Evolutionary conservation across 1,140 invertebrate species (phyloP).

Genomic region (Heliconius eleuchia): DNA sequence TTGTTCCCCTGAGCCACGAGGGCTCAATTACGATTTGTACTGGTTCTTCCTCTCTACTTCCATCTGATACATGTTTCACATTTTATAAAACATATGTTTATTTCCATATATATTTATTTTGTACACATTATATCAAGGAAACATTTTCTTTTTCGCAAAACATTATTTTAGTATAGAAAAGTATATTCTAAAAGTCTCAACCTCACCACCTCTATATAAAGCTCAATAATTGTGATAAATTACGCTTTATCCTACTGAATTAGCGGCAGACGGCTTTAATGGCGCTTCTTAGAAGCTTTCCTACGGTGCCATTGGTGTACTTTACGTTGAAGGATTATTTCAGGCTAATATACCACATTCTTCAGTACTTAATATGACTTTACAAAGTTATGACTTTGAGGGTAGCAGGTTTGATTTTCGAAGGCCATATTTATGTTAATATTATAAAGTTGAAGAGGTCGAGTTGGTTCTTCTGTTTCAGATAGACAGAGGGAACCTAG

Average conservation of each 20-base stretch:
- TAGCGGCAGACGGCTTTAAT: constrained; percentile 64
- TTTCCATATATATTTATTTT: not conserved
- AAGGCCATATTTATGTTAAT: too few relatives aligned
- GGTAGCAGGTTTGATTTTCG: not conserved
- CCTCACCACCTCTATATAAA: constrained; percentile 30
- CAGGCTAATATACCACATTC: not conserved
- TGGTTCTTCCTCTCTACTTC: too few relatives aligned
- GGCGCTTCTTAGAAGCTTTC: constrained; percentile 50
- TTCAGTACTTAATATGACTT: not conserved
- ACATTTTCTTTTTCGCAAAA: not conserved
- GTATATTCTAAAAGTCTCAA: constrained; percentile 17
- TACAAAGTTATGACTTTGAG: not conserved
- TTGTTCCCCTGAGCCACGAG: too few relatives aligned
- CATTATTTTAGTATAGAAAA: constrained; percentile 2
- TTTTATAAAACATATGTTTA: not conserved
- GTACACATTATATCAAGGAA: not conserved
- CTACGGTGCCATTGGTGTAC: constrained; percentile 43
- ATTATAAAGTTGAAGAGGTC: too few relatives aligned
- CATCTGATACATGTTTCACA: not conserved
- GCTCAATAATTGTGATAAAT: constrained; percentile 71
- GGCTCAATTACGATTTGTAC: too few relatives aligned
- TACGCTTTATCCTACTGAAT: constrained; percentile 58
- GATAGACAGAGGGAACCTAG: too few relatives aligned
- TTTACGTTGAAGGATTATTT: constrained; percentile 16
- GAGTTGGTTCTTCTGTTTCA: too few relatives aligned